Evolutionary conservation across 2,797 vertebrate genomes (phyloP).

Genomic region (Falco cherrug): DNA sequence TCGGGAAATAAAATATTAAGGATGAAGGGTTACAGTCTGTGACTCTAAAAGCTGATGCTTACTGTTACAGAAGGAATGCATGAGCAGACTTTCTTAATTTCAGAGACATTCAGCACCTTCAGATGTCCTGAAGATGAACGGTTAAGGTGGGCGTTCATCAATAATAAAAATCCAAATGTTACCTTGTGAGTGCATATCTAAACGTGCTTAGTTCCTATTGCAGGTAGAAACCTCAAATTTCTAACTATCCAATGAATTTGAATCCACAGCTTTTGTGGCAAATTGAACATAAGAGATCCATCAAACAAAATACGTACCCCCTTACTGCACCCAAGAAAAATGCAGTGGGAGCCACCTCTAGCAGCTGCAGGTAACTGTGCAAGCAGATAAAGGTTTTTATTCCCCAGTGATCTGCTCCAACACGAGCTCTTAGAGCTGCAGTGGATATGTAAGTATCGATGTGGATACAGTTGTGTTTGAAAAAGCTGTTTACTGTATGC

Average conservation of each 20-base stretch:
- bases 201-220: background rate
- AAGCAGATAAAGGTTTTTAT: background rate
- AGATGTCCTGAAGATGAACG: background rate
- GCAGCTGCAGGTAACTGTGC: rapidly evolving
- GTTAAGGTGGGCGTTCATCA: background rate
- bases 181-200: background rate
- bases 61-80: background rate
- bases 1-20: background rate
- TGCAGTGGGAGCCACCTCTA: background rate
- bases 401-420: background rate
- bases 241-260: background rate
- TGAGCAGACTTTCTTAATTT: background rate
- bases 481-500: background rate
- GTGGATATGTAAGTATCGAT: rapidly evolving
- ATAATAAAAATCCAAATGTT: background rate
- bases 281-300: background rate
- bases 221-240: background rate
- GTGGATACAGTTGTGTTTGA: background rate
- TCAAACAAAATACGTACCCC: background rate
- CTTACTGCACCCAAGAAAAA: background rate
- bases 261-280: background rate
- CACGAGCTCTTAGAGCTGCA: background rate
- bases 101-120: background rate
- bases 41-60: background rate
- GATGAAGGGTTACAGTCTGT: background rate